phyloP scores from a whole-genome alignment of 1,140 invertebrate genomes.

The Sitophilus oryzae region DNA sequence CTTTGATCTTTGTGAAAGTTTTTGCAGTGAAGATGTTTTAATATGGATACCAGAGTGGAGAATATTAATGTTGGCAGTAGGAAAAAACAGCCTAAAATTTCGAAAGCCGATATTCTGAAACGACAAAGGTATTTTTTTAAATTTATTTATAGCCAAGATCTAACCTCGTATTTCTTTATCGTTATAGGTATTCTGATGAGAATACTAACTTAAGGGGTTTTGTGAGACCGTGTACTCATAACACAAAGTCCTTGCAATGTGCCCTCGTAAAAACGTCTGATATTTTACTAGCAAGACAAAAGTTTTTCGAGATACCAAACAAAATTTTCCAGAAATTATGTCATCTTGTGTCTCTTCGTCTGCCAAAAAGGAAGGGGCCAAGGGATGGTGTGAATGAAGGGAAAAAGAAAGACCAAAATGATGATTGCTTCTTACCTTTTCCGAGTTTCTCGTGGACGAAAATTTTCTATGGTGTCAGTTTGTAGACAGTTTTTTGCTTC shows the following conservation, averaged over 20 bases:
- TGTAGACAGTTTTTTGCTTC: constrained; percentile 3
- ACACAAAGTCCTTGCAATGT: constrained; percentile 1
- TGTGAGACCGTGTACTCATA: constrained; percentile 6
- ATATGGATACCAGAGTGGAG: background rate
- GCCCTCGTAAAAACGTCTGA: background rate
- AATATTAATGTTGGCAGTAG: too few relatives aligned
- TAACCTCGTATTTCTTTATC: background rate
- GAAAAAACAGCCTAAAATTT: background rate
- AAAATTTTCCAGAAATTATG: too few relatives aligned
- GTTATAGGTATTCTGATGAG: background rate
- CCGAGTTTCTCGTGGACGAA: background rate
- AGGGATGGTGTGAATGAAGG: constrained; percentile 4
- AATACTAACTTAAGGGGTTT: background rate
- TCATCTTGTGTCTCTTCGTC: too few relatives aligned
- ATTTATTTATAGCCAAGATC: background rate
- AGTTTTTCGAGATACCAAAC: background rate
- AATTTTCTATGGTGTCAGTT: background rate
- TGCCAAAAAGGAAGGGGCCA: background rate
- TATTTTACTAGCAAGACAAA: constrained; percentile 1
- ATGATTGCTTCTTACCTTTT: constrained; percentile 6
- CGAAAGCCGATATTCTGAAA: constrained; percentile 1
- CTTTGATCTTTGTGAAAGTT: too few relatives aligned
- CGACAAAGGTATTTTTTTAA: constrained; percentile 2
- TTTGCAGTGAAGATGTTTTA: too few relatives aligned
- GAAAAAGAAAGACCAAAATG: constrained; percentile 1